Evolutionary conservation across 1,140 invertebrate species (phyloP).

Genomic region (Drosophila varians): DNA sequence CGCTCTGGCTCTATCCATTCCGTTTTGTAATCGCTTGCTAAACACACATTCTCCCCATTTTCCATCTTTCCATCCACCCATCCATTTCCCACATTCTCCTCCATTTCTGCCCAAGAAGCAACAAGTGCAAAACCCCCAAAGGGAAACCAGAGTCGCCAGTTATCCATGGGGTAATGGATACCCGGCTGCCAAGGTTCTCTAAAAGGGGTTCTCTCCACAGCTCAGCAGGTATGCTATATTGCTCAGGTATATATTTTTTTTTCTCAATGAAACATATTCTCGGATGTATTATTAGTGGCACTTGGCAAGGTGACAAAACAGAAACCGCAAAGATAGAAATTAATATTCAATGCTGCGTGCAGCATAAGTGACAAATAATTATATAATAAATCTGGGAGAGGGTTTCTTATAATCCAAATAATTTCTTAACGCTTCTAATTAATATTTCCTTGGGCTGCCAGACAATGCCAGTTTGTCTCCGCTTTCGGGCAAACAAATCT

Average conservation of each 20-base stretch:
- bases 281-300: constrained; percentile 34
- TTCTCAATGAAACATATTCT: constrained; percentile 48
- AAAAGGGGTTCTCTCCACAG: constrained; percentile 2
- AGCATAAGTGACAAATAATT: constrained; percentile 43
- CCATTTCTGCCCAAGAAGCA: constrained; percentile 8
- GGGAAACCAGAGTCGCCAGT: constrained; percentile 29
- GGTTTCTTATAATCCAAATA: constrained; percentile 8
- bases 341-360: constrained; percentile 69
- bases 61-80: constrained; percentile 24
- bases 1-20: constrained; percentile 61
- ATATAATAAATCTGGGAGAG: constrained; percentile 41
- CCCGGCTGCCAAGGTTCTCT: constrained; percentile 64
- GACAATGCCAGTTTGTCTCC: constrained; percentile 73
- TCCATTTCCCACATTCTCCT: constrained; percentile 19
- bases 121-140: constrained; percentile 61
- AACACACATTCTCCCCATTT: constrained; percentile 40
- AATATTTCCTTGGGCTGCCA: constrained; percentile 16
- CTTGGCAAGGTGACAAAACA: constrained; percentile 64
- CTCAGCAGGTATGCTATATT: constrained; percentile 16
- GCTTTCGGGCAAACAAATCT: constrained; percentile 52
- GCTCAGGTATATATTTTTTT: not conserved
- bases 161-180: constrained; percentile 49
- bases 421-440: constrained; percentile 23
- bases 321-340: constrained; percentile 58
- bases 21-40: constrained; percentile 74